These are phyloP conservation scores for Pseudococcus longispinus DNA, from an alignment of 2,888 invertebrate genomes.

Conservation along the genomic window DNA sequence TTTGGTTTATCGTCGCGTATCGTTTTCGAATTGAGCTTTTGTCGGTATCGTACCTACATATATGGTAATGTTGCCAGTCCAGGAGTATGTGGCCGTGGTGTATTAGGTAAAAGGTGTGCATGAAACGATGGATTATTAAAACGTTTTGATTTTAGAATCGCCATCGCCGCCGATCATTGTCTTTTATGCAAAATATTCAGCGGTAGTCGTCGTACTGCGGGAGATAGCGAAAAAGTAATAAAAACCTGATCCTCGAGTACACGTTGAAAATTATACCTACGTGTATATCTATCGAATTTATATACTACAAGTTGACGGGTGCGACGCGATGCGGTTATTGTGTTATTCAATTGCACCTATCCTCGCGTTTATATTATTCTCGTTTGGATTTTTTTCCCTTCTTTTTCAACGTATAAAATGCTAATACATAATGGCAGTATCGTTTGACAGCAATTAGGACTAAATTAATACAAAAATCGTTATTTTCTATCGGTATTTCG, in stretches of 20 bases:
- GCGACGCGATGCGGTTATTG: not conserved
- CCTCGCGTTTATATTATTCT: not conserved
- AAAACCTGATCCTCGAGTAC: not conserved
- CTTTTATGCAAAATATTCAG: conserved; percentile 21
- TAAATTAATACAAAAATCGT: conserved; percentile 19
- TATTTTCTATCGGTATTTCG: not conserved
- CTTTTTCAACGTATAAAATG: not conserved
- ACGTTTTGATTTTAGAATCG: not conserved
- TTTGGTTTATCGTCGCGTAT: conserved; percentile 25
- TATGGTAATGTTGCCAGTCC: not conserved
- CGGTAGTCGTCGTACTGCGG: not conserved
- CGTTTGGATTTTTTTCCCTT: not conserved
- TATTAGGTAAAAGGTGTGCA: not conserved
- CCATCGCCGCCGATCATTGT: conserved; percentile 5
- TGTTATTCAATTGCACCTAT: conserved; percentile 1
- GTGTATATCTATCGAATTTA: not conserved
- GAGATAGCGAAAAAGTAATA: conserved; percentile 4
- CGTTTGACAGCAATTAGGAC: conserved; percentile 26
- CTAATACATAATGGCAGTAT: not conserved
- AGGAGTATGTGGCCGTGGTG: not conserved
- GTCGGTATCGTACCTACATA: not conserved
- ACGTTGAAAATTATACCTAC: not conserved
- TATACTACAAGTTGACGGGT: not conserved
- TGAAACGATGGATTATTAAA: not conserved
- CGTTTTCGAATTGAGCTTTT: conserved; percentile 40